A percentile compares a stretch with the other conserved stretches of the same genome.
Conservation (phyloP, 2,888 invertebrate species). For the Orthonevra nobilis region DNA sequence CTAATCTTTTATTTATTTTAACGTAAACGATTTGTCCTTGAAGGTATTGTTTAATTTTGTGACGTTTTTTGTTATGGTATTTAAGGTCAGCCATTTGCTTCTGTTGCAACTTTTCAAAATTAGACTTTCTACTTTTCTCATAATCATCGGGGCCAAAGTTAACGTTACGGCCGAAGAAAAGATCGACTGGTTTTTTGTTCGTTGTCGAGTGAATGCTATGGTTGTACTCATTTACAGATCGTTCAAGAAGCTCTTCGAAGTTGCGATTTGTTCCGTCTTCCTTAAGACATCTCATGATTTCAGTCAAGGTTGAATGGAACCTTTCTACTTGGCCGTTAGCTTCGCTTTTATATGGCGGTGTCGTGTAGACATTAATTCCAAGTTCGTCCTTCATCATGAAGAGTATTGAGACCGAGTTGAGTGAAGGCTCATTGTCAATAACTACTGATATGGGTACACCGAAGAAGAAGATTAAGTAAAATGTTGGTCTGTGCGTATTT, state of each 20-base stretch:
- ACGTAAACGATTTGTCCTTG: constrained; percentile 64
- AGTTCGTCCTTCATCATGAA: constrained; percentile 18
- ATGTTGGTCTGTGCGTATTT: constrained; percentile 23
- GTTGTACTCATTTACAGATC: constrained; percentile 32
- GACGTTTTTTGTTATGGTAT: constrained; percentile 29
- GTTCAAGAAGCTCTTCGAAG: too few relatives aligned
- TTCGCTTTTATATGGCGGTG: constrained; percentile 18
- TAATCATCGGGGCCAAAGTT: not conserved
- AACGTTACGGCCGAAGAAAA: constrained; percentile 7
- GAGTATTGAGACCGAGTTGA: constrained; percentile 15
- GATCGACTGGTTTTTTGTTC: constrained; percentile 20
- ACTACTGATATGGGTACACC: constrained; percentile 28
- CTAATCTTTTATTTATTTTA: constrained; percentile 60
- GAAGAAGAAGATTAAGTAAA: constrained; percentile 15
- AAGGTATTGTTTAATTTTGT: constrained; percentile 54
- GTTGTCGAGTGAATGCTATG: constrained; percentile 10
- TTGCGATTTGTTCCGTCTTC: not conserved
- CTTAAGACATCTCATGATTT: constrained; percentile 28
- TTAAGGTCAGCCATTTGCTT: constrained; percentile 5
- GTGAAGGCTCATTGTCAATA: constrained; percentile 15
- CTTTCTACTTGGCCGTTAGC: constrained; percentile 29
- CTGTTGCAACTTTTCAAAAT: not conserved
- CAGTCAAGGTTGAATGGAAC: constrained; percentile 23
- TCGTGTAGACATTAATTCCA: too few relatives aligned
- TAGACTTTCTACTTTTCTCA: constrained; percentile 9